Evolutionary conservation across 2,888 invertebrate genomes (phyloP).

Genomic region (Lepidonotus clava): DNA sequence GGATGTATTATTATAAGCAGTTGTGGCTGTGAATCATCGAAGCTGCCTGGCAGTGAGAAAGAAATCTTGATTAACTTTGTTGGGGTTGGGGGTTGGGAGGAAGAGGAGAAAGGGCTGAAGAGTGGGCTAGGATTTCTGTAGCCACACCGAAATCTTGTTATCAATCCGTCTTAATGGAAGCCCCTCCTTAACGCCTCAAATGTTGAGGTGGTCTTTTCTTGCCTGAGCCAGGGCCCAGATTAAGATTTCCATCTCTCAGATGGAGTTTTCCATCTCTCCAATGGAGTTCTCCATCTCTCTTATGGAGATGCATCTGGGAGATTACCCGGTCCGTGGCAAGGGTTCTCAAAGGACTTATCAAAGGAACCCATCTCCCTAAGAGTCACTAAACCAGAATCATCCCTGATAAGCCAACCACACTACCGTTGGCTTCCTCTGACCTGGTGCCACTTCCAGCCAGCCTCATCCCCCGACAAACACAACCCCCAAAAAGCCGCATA

Average conservation of each 20-base stretch:
- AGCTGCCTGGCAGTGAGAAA: neutral
- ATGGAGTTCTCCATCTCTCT: neutral
- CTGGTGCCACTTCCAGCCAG: too few species aligned
- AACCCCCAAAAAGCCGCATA: too few species aligned
- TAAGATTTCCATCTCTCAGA: slow-evolving; percentile 9
- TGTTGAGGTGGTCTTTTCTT: neutral
- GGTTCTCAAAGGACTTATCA: neutral
- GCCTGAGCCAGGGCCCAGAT: neutral
- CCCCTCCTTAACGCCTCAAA: slow-evolving; percentile 1
- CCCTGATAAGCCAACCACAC: too few species aligned
- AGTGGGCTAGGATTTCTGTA: neutral
- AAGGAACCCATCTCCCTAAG: neutral
- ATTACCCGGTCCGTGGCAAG: neutral
- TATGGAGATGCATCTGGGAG: too few species aligned
- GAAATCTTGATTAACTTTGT: neutral
- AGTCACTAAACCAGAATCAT: too few species aligned
- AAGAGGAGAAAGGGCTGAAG: neutral
- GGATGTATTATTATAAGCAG: neutral
- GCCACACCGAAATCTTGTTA: neutral
- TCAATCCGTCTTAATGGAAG: neutral
- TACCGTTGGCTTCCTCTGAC: too few species aligned
- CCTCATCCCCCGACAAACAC: too few species aligned
- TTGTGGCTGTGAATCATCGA: neutral
- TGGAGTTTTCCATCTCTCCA: neutral
- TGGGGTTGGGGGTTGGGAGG: too few species aligned